These are phyloP conservation scores for Drosophila sturtevanti DNA, from an alignment of 1,140 invertebrate genomes.

Conservation along the genomic window DNA sequence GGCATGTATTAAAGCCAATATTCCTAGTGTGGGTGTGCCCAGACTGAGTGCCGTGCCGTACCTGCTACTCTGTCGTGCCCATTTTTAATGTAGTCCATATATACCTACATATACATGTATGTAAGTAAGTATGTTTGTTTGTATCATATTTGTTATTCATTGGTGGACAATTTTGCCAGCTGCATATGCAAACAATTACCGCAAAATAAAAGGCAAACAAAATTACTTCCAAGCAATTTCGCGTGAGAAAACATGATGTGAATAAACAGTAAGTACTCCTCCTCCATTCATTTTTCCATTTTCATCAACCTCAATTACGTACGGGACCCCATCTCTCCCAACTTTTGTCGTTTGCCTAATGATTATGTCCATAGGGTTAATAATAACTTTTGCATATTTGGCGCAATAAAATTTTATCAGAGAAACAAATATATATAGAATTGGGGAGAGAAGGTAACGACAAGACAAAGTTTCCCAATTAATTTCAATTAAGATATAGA, in stretches of 20 bases:
- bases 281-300: not conserved
- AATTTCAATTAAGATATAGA: too few species aligned
- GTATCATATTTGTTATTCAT: slow-evolving; percentile 57
- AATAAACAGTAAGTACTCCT: slow-evolving; percentile 15
- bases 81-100: not conserved
- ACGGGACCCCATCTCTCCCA: slow-evolving; percentile 7
- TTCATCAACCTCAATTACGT: too few species aligned
- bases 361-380: slow-evolving; percentile 58
- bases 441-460: not conserved
- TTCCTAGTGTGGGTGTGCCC: not conserved
- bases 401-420: not conserved
- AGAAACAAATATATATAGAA: not conserved
- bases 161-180: slow-evolving; percentile 68
- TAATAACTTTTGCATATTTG: slow-evolving; percentile 49
- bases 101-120: not conserved
- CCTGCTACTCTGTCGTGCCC: not conserved
- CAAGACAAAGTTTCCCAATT: not conserved
- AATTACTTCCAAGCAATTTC: slow-evolving; percentile 78
- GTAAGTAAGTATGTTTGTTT: not conserved
- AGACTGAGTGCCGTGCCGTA: not conserved
- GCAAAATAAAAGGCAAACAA: slow-evolving; percentile 79
- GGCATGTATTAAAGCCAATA: slow-evolving; percentile 10
- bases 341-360: slow-evolving; percentile 33
- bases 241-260: slow-evolving; percentile 59
- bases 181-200: slow-evolving; percentile 79